Evolutionary conservation across 2,888 invertebrate genomes (phyloP).

Genomic region (Ephialtes manifestator): DNA sequence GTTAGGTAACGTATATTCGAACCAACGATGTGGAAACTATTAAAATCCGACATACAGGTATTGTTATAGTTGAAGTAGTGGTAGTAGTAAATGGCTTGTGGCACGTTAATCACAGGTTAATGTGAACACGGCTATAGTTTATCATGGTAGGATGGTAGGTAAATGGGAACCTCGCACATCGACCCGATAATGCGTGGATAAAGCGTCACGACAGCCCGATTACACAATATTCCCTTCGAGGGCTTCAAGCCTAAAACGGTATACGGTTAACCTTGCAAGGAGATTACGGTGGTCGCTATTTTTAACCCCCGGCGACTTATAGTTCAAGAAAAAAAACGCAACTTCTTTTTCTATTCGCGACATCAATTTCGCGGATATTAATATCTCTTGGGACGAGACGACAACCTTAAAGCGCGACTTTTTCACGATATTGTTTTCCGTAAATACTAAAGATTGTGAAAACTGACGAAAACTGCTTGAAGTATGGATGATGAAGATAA

Average conservation of each 20-base stretch:
- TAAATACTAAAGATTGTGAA: not conserved
- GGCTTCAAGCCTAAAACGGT: not conserved
- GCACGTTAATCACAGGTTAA: constrained; percentile 8
- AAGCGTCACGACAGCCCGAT: constrained; percentile 23
- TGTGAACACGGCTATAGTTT: constrained; percentile 2
- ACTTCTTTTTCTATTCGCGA: too few relatives aligned
- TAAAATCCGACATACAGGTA: not conserved
- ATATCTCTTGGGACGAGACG: too few relatives aligned
- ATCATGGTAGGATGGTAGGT: constrained; percentile 1
- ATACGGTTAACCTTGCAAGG: not conserved
- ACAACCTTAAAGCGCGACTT: too few relatives aligned
- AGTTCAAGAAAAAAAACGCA: not conserved
- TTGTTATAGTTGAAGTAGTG: constrained; percentile 7
- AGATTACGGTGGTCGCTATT: not conserved
- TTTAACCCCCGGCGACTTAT: not conserved
- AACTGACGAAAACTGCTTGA: not conserved
- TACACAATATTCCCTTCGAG: constrained; percentile 10
- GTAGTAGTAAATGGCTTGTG: not conserved
- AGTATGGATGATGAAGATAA: not conserved
- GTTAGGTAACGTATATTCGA: constrained; percentile 12
- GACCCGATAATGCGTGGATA: constrained; percentile 37
- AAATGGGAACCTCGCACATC: constrained; percentile 14
- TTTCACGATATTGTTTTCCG: not conserved
- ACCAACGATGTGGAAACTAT: constrained; percentile 26
- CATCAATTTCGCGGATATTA: too few relatives aligned